Base-by-base conservation (phyloP, 2,797 vertebrate genomes). In the Labeo calbasu region DNA sequence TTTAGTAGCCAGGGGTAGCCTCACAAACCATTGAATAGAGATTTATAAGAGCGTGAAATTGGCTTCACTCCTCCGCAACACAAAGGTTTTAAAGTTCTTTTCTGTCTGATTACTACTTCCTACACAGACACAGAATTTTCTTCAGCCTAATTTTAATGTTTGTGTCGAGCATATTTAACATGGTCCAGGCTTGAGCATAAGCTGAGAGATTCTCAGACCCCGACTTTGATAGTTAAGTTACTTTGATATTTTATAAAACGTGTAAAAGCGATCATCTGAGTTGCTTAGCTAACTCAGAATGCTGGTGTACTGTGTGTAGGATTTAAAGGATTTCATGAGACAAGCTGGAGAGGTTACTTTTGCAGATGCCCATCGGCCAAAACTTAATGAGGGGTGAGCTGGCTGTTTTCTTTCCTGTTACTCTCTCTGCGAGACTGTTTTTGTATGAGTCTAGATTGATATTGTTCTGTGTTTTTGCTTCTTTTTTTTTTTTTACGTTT, bases 321-420 rank as follows among this genome's bases (percentile, higher is more conserved):
- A 99, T 93, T 94, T 99, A 92, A 99, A 99, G 96, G 98, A 99
- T 96, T 99, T 99, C 95, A 99, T 99, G 98, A 97, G 98, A 92
- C 98, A 99, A 95, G 98, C 98, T 90, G 98, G 98, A 90, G 98
- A 99, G 93, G 98, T 99, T 93, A 99, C 98, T 86, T 99, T 99
- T 94, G 97, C 98, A 82, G 98, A 99, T 88, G 98, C 98, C 92
- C 98, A 99, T 85, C 95, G 98, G 17, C 97, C 97, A 88, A 98
- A 98, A 83, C 94, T 98, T 92, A 99, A 99, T 90, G 97, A 99
- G 96, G 98, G 98, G 98, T 99, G 91, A 95, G 95, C 57, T 2
- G 8, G 0, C 15, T 32, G 1, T 0, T 19, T 25, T 83, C 53
- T 69, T 5, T 25, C 23, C 9, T 79, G n/a, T 73, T 61, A 2